Evolutionary conservation across 2,888 invertebrate species (phyloP).

Genomic region (Laothoe populi): DNA sequence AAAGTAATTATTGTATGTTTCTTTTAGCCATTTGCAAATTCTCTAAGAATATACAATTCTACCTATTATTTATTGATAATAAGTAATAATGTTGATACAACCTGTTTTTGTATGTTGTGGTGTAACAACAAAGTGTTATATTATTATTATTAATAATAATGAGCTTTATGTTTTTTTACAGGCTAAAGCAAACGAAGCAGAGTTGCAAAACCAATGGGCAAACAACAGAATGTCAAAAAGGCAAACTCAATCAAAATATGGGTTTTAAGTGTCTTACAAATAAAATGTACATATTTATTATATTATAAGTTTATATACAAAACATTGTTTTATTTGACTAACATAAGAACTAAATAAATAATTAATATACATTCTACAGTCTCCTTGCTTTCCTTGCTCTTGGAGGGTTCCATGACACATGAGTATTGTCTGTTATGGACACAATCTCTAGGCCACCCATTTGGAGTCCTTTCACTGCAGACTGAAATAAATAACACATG

Average conservation of each 20-base stretch:
- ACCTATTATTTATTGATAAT: too few relatives aligned
- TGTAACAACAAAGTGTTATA: too few relatives aligned
- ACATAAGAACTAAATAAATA: constrained; percentile 4
- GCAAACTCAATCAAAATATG: constrained; percentile 98
- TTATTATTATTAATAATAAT: too few relatives aligned
- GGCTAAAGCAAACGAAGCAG: constrained; percentile 97
- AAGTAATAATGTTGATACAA: too few relatives aligned
- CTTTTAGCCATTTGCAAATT: too few relatives aligned
- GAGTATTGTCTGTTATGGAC: constrained; percentile 96
- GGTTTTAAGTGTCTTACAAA: constrained; percentile 86
- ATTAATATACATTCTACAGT: constrained; percentile 82
- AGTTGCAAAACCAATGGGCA: constrained; percentile 97
- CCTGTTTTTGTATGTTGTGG: too few relatives aligned
- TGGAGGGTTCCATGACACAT: constrained; percentile 92
- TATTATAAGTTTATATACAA: constrained; percentile 8
- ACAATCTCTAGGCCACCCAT: constrained; percentile 96
- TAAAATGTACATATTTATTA: constrained; percentile 18
- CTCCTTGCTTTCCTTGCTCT: constrained; percentile 93
- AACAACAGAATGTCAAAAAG: constrained; percentile 92
- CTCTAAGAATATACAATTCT: too few relatives aligned
- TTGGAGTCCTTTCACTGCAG: constrained; percentile 96
- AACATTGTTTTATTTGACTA: neutral
- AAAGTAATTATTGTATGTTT: too few relatives aligned
- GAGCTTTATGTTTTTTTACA: too few relatives aligned
- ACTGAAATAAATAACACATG: constrained; percentile 82